These are phyloP conservation scores for Thereuonema tuberculata DNA, from an alignment of 1,140 invertebrate species.

Conservation along the genomic window DNA sequence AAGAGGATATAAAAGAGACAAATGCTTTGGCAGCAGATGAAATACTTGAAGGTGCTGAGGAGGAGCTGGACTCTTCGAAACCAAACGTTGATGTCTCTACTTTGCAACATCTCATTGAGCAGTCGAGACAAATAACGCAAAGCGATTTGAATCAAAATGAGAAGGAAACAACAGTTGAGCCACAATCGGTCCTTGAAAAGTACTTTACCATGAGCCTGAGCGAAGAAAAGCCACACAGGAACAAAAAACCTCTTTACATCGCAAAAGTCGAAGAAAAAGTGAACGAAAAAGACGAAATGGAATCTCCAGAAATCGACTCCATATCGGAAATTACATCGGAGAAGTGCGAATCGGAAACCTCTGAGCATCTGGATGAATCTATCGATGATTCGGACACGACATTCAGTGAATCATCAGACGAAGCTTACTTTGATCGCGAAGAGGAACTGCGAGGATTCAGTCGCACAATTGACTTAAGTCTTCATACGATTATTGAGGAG, in stretches of 20 bases:
- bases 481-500: constrained; percentile 87
- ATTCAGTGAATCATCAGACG: constrained; percentile 28
- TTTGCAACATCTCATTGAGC: constrained; percentile 13
- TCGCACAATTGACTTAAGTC: constrained; percentile 51
- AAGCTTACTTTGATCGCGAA: constrained; percentile 47
- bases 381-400: constrained; percentile 21
- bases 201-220: constrained; percentile 20
- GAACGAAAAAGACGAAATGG: constrained; percentile 14
- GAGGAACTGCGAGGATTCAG: constrained; percentile 67
- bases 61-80: too few species aligned
- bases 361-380: constrained; percentile 18
- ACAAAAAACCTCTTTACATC: too few species aligned
- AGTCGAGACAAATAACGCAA: constrained; percentile 14
- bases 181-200: constrained; percentile 19
- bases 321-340: constrained; percentile 13
- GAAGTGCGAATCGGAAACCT: background rate
- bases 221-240: too few species aligned
- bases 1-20: too few species aligned
- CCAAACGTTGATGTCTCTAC: background rate
- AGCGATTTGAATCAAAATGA: background rate
- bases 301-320: constrained; percentile 13
- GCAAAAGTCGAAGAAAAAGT: constrained; percentile 11
- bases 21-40: too few species aligned
- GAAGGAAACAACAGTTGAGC: constrained; percentile 14
- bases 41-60: too few species aligned